A percentile compares a stretch with the other conserved stretches of the same genome.
phyloP scores from a whole-genome alignment of 2,888 invertebrate species.

The Thymelicus sylvestris region DNA sequence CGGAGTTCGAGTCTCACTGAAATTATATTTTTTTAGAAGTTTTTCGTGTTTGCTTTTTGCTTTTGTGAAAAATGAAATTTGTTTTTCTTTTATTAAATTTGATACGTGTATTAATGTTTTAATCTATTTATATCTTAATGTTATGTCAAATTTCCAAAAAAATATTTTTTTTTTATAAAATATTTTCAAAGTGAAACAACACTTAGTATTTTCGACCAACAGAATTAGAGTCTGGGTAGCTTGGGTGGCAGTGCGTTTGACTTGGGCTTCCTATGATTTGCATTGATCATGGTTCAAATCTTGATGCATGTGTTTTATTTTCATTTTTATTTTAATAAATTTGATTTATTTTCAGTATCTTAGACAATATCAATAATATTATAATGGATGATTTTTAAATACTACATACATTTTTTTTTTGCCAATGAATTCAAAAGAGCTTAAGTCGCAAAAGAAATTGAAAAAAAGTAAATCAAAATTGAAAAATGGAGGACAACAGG shows the following conservation, averaged over 20 bases:
- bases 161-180: constrained; percentile 26
- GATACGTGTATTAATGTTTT: neutral
- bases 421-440: constrained; percentile 42
- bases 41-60: neutral
- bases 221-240: neutral
- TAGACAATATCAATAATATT: constrained; percentile 37
- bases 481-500: constrained; percentile 38
- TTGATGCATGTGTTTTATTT: constrained; percentile 31
- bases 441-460: constrained; percentile 36
- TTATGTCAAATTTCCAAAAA: neutral
- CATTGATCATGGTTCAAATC: constrained; percentile 43
- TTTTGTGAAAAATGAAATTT: too few relatives aligned
- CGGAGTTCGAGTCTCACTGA: constrained; percentile 17
- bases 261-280: constrained; percentile 14
- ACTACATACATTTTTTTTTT: constrained; percentile 24
- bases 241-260: constrained; percentile 4
- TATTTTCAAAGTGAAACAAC: neutral
- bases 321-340: constrained; percentile 40
- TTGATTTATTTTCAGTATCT: constrained; percentile 40
- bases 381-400: constrained; percentile 34
- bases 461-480: constrained; percentile 40
- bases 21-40: neutral
- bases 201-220: neutral
- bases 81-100: neutral
- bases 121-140: neutral